Evolutionary conservation across 2,797 vertebrate species (phyloP).

Genomic region (Martes flavigula): DNA sequence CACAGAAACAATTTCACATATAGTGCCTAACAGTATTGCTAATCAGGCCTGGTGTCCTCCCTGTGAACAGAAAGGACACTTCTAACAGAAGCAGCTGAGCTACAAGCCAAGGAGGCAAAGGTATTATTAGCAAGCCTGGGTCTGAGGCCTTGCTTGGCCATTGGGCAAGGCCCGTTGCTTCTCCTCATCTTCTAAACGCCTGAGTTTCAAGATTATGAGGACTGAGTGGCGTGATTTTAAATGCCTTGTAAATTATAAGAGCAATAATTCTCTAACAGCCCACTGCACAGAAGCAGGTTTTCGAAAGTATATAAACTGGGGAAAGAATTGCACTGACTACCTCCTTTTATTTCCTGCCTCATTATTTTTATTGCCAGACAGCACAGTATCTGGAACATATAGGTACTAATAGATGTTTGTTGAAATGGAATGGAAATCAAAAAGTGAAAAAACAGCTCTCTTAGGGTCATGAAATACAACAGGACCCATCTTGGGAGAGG

Average conservation of each 20-base stretch:
- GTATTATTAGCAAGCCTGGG: not conserved
- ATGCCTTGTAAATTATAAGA: not conserved
- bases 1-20: not conserved
- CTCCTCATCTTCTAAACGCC: not conserved
- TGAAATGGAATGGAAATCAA: constrained; percentile 22
- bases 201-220: not conserved
- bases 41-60: not conserved
- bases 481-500: not conserved
- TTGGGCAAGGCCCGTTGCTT: not conserved
- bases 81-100: not conserved
- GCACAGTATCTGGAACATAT: not conserved
- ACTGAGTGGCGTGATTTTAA: not conserved
- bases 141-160: not conserved
- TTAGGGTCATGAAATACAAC: not conserved
- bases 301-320: not conserved
- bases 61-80: not conserved
- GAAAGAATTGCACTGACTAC: not conserved
- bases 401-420: not conserved
- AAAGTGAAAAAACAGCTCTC: not conserved
- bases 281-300: not conserved
- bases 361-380: constrained; percentile 34
- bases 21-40: not conserved
- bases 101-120: not conserved
- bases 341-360: constrained; percentile 24
- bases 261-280: not conserved